phyloP scores from a whole-genome alignment of 1,140 invertebrate genomes.

The Drosophila aff. region DNA sequence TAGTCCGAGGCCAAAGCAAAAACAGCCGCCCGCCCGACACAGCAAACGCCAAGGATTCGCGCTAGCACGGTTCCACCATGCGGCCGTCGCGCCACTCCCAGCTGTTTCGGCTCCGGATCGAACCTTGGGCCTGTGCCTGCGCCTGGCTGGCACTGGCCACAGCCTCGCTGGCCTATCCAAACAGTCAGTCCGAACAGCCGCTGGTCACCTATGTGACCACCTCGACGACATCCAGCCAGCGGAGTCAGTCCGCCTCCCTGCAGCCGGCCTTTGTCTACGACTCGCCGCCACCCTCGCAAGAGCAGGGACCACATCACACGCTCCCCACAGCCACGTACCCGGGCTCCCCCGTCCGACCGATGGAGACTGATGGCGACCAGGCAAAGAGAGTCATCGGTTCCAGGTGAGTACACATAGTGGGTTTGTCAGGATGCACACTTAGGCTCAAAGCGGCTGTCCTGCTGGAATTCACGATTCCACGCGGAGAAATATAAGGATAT shows the following conservation, averaged over 20 bases:
- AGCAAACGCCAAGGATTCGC: constrained; percentile 6
- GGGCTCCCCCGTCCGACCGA: background rate
- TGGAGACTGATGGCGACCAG: constrained; percentile 41
- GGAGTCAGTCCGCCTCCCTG: constrained; percentile 23
- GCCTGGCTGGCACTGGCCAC: constrained; percentile 21
- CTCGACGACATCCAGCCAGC: constrained; percentile 65
- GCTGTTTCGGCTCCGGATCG: constrained; percentile 31
- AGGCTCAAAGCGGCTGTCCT: constrained; percentile 9
- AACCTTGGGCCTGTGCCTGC: constrained; percentile 26
- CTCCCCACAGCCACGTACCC: constrained; percentile 12
- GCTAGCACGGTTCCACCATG: constrained; percentile 46
- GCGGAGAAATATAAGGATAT: background rate
- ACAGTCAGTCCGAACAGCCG: constrained; percentile 37
- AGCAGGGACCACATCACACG: background rate
- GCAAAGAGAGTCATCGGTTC: constrained; percentile 84
- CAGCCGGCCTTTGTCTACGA: constrained; percentile 76
- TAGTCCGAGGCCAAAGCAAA: constrained; percentile 58
- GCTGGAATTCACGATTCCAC: constrained; percentile 8
- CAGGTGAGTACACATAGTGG: constrained; percentile 74
- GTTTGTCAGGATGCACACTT: constrained; percentile 46
- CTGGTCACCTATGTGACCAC: constrained; percentile 74
- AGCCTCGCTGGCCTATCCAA: constrained; percentile 45
- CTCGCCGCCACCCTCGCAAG: constrained; percentile 54
- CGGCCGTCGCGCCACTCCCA: constrained; percentile 49
- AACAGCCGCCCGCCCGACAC: constrained; percentile 37